Conservation (phyloP, 2,797 vertebrate genomes). For the Hemitrygon akajei region DNA sequence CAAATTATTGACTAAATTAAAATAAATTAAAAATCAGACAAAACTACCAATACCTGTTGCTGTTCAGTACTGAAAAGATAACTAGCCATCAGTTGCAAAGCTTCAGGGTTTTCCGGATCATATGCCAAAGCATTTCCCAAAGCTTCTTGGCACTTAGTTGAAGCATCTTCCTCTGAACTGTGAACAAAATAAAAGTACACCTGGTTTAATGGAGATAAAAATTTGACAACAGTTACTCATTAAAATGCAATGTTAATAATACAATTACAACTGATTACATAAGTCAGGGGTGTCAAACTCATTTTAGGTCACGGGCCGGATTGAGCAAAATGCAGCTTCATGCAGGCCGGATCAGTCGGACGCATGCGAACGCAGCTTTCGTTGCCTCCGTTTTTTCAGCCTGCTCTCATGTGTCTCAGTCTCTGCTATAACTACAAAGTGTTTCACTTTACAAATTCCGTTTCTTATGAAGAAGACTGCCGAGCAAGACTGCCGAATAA, state of each 20-base stretch:
- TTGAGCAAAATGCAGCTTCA: too few relatives aligned
- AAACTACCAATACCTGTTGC: slow-evolving; percentile 33
- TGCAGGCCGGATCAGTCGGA: too few relatives aligned
- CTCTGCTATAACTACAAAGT: too few relatives aligned
- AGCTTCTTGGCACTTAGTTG: slow-evolving; percentile 64
- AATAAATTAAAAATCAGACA: background rate
- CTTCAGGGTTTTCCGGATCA: slow-evolving; percentile 65
- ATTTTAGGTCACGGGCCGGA: too few relatives aligned
- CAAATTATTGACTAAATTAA: background rate
- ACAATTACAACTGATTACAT: background rate
- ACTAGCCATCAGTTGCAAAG: slow-evolving; percentile 75
- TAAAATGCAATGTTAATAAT: slow-evolving; percentile 26
- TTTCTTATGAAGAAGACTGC: too few relatives aligned
- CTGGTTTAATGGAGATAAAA: background rate
- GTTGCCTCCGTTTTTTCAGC: too few relatives aligned
- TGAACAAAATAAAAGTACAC: background rate
- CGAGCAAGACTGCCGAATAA: too few relatives aligned
- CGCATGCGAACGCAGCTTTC: too few relatives aligned
- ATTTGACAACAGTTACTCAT: slow-evolving; percentile 15
- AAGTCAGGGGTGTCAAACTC: too few relatives aligned
- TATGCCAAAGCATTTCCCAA: slow-evolving; percentile 65
- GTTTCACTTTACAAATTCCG: too few relatives aligned
- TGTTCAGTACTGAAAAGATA: slow-evolving; percentile 71
- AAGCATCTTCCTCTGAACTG: slow-evolving; percentile 60
- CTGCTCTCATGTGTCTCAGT: too few relatives aligned